phyloP scores from a whole-genome alignment of 2,888 invertebrate species.

The Pterobdella sp. region DNA sequence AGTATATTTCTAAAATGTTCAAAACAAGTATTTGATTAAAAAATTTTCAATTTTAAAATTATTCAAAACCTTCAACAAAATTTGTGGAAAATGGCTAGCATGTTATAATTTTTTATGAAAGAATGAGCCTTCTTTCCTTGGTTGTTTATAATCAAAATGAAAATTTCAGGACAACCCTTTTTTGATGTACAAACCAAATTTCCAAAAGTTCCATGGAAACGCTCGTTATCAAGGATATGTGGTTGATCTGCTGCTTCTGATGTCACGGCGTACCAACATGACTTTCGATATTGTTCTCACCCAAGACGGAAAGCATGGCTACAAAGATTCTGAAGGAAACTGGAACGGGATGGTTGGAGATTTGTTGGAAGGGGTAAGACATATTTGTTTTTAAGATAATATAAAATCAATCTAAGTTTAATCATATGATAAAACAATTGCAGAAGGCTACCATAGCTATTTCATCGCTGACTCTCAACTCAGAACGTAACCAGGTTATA shows the following conservation, averaged over 20 bases:
- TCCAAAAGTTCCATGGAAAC: conserved; percentile 40
- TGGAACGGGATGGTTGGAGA: conserved; percentile 51
- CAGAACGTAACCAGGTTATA: conserved; percentile 45
- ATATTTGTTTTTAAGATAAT: no score
- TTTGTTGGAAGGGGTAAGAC: conserved; percentile 45
- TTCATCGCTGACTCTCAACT: conserved; percentile 47
- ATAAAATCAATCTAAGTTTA: no score
- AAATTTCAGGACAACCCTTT: conserved; percentile 29
- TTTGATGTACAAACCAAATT: conserved; percentile 26
- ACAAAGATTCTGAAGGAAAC: conserved; percentile 40
- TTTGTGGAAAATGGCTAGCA: no score
- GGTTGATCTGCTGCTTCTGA: conserved; percentile 45
- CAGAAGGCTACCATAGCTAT: conserved; percentile 50
- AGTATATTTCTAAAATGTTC: no score
- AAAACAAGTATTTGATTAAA: no score
- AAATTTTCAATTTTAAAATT: no score
- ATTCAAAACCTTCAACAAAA: no score
- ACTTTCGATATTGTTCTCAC: conserved; percentile 46
- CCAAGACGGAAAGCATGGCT: conserved; percentile 46
- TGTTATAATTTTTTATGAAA: no score
- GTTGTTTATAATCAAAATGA: no score
- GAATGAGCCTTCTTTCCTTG: no score
- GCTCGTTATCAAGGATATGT: conserved; percentile 46
- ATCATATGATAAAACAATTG: conserved; percentile 33
- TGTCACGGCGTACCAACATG: conserved; percentile 43